Percentiles rank a stretch among this genome's conserved stretches.
Conservation (phyloP, 2,888 invertebrate genomes). For the Lagria hirta region DNA sequence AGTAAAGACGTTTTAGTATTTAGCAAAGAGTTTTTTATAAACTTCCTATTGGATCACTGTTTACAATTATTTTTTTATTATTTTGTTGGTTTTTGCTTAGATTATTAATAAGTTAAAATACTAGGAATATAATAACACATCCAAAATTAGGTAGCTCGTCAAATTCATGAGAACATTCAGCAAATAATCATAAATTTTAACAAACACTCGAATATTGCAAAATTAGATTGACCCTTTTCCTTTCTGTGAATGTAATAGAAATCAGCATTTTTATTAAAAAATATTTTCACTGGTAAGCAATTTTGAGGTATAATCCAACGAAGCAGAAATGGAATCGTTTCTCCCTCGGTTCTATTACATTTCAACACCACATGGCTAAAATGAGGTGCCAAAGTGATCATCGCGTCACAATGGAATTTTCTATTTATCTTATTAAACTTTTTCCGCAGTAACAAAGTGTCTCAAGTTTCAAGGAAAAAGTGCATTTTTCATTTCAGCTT, state of each 20-base stretch:
- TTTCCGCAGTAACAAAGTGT: slow-evolving; percentile 10
- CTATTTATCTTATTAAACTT: slow-evolving; percentile 13
- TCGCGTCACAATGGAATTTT: slow-evolving; percentile 19
- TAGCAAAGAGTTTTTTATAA: no score
- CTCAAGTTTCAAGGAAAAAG: slow-evolving; percentile 9
- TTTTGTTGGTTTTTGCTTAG: background rate
- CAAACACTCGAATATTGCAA: slow-evolving; percentile 14
- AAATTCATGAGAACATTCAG: no score
- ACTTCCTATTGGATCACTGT: no score
- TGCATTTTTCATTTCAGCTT: background rate
- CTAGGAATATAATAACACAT: no score
- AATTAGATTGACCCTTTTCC: slow-evolving; percentile 28
- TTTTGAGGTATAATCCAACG: slow-evolving; percentile 30
- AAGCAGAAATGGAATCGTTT: slow-evolving; percentile 29
- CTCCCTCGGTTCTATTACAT: slow-evolving; percentile 28
- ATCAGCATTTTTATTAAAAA: slow-evolving; percentile 30
- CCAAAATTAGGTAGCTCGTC: no score
- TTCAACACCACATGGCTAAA: slow-evolving; percentile 29
- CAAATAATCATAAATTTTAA: no score
- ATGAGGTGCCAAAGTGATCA: slow-evolving; percentile 30
- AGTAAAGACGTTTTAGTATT: no score
- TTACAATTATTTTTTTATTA: no score
- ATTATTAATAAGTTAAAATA: background rate
- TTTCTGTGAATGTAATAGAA: slow-evolving; percentile 19
- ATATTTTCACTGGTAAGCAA: slow-evolving; percentile 32